Conservation (phyloP, 2,888 invertebrate genomes). For the Pseudococcus longispinus region DNA sequence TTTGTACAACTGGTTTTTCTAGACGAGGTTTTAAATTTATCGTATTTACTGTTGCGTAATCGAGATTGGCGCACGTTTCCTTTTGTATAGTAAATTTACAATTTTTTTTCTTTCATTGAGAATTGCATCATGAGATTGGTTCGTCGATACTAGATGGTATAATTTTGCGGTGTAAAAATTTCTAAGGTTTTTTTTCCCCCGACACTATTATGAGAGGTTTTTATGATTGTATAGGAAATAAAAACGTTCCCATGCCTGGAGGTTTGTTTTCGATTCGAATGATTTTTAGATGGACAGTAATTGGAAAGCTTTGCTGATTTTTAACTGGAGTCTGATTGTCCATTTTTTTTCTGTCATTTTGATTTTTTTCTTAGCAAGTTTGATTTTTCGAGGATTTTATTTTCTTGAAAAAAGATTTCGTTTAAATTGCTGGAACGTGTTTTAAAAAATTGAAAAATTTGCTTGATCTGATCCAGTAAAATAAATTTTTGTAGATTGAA, state of each 20-base stretch:
- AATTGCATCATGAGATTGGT: neutral
- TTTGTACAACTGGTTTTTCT: constrained; percentile 6
- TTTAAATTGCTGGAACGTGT: too few relatives aligned
- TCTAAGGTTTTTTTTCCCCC: neutral
- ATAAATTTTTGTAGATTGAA: too few relatives aligned
- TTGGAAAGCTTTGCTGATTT: neutral
- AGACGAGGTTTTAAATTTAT: constrained; percentile 11
- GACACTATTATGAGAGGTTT: neutral
- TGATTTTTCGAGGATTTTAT: too few relatives aligned
- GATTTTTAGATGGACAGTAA: neutral
- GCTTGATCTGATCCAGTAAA: too few relatives aligned
- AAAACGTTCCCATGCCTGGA: neutral
- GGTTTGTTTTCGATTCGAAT: neutral
- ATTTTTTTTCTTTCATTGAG: neutral
- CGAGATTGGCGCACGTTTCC: neutral
- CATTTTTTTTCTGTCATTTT: too few relatives aligned
- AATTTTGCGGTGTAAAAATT: neutral
- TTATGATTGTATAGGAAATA: neutral
- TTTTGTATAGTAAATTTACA: constrained; percentile 12
- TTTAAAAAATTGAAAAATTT: too few relatives aligned
- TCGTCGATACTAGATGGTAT: neutral
- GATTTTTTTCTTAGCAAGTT: too few relatives aligned
- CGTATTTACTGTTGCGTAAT: neutral
- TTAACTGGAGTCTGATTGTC: neutral
- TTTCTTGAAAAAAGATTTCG: too few relatives aligned